Evolutionary conservation across 2,113 vertebrate species (phyloP), one percentile per base, ranked within the genome.

Genomic region (Nibea albiflora): DNA sequence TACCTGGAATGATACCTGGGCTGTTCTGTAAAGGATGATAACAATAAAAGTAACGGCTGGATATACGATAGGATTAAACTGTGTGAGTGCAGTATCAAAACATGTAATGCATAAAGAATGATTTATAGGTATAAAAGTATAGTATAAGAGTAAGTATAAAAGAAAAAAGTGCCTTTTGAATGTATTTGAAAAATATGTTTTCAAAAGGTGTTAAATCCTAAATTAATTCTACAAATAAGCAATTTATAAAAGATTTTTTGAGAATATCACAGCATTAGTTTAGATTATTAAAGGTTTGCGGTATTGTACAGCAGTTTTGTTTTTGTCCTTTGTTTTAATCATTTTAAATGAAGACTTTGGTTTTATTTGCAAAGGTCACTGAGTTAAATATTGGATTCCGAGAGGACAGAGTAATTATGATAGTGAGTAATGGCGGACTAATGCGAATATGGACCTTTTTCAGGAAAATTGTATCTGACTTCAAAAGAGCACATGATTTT

Each of bases 321-420:
- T 42, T 89, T 58, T 9, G 76, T 75, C 50, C 63, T 89, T 78
- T 73, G 54, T 83, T 86, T 84, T 78, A 90, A 83, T 81, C 62
- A 26, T 78, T 79, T 11, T 15, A 78, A 86, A 80, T 64, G 52
- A 74, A 50, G 52, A 66, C 31, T 80, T n/a, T 49, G 65, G 49
- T 52, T 68, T 81, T 68, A 83, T 87, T 84, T 62, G 62, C 54
- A 81, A 75, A 87, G 82, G 88, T 90, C 84, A 79, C 1, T 3
- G 20, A 82, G 84, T 90, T 78, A 78, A 86, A 86, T 69, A 85
- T 65, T 71, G 65, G 76, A 76, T 85, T 86, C 11, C 31, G 31
- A 76, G 67, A 76, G 64, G 72, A 75, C 73, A 85, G 72, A 76
- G 75, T 90, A 87, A 89, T 92, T 92, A 89, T 84, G 82, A 90